phyloP scores from a whole-genome alignment of 92 coral and sea anemone genomes.

The Heteractis magnifica region DNA sequence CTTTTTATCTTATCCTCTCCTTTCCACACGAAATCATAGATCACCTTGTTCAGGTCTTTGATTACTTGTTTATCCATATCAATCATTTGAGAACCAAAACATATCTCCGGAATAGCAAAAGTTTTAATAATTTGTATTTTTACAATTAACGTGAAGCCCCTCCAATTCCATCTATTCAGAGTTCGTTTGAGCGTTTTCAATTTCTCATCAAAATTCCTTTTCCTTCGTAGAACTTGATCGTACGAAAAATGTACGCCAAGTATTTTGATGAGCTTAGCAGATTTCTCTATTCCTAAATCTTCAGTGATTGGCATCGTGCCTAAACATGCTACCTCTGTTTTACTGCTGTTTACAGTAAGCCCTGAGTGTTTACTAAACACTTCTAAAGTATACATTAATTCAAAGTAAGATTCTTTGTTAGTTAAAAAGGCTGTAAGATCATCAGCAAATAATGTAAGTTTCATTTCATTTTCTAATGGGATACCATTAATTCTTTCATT shows the following conservation, averaged over 20 bases:
- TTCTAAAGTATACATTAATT: slow-evolving; percentile 25
- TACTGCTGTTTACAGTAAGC: neutral
- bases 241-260: neutral
- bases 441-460: no score
- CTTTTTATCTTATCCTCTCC: slow-evolving; percentile 42
- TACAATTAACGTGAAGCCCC: neutral
- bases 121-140: slow-evolving; percentile 3
- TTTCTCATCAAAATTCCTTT: slow-evolving; percentile 35
- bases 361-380: slow-evolving; percentile 13
- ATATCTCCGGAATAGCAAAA: neutral
- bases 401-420: neutral
- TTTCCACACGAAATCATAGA: slow-evolving; percentile 6
- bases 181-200: slow-evolving; percentile 37
- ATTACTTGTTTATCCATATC: neutral
- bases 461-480: no score
- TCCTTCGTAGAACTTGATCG: slow-evolving; percentile 21
- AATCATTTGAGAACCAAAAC: neutral
- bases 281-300: neutral
- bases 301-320: neutral
- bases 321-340: neutral
- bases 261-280: neutral
- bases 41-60: no score
- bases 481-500: no score
- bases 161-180: slow-evolving; percentile 12
- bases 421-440: no score